Conservation (phyloP, 2,113 vertebrate species). For the Thinocorus orbignyianus region DNA sequence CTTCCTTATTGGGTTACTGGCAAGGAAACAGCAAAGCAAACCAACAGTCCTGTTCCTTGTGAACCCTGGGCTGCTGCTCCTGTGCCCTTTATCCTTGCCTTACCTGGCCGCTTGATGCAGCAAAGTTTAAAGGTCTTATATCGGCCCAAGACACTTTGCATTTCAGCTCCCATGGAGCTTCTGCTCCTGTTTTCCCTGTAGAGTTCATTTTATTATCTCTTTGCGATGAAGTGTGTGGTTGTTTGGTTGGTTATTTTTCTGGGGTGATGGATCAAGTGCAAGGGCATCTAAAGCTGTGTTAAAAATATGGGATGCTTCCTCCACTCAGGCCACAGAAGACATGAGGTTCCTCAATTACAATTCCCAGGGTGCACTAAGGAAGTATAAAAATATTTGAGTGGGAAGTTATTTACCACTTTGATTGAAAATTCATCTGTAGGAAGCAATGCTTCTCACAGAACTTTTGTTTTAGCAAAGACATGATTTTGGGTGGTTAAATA, state of each 20-base stretch:
- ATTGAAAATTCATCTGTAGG: neutral
- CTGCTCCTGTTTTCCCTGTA: neutral
- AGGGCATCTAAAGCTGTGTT: neutral
- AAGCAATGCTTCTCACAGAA: neutral
- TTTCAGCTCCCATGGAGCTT: neutral
- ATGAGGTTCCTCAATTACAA: neutral
- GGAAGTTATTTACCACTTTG: neutral
- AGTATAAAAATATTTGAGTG: neutral
- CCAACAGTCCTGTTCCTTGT: fast-evolving
- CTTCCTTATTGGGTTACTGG: neutral
- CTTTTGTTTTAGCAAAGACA: neutral
- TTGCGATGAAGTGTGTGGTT: neutral
- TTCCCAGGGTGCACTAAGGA: neutral
- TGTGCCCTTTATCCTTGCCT: neutral
- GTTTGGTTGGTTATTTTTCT: neutral
- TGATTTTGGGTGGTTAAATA: neutral
- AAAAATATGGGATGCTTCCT: neutral
- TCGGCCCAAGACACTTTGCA: neutral
- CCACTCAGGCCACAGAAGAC: neutral
- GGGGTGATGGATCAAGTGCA: neutral
- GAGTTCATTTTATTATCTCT: neutral
- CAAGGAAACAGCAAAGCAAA: neutral
- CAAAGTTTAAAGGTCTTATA: neutral
- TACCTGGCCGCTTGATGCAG: neutral
- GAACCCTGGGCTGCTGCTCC: neutral